phyloP scores from a whole-genome alignment of 2,888 invertebrate species.

The Panzeria rudis region DNA sequence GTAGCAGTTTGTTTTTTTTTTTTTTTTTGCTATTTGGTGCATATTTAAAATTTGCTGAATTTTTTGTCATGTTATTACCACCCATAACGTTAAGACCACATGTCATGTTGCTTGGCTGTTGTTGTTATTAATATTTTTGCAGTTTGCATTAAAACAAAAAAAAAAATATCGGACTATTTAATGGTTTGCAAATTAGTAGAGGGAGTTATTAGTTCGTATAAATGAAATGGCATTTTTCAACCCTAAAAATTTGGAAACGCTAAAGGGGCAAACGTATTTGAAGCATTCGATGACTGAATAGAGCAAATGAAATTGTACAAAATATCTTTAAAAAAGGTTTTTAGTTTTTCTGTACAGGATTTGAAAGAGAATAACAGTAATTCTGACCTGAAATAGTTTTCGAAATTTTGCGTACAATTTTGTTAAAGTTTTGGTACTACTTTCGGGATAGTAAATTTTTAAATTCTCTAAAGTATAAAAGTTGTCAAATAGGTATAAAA shows the following conservation, averaged over 20 bases:
- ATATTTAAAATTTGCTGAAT: conserved; percentile 40
- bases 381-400: too few relatives aligned
- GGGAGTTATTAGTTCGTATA: conserved; percentile 36
- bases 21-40: conserved; percentile 4
- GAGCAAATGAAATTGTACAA: neutral
- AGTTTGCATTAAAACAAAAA: conserved; percentile 21
- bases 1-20: conserved; percentile 5
- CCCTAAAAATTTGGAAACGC: conserved; percentile 36
- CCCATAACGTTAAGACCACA: conserved; percentile 64
- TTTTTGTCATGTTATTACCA: conserved; percentile 63
- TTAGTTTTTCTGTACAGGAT: neutral
- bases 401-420: too few relatives aligned
- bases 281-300: conserved; percentile 2
- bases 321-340: neutral
- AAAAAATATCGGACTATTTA: conserved; percentile 27
- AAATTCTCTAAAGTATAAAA: too few relatives aligned
- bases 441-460: too few relatives aligned
- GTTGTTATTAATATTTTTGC: conserved; percentile 37
- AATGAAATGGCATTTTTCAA: conserved; percentile 29
- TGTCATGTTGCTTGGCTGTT: conserved; percentile 56
- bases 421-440: too few relatives aligned
- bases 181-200: conserved; percentile 41
- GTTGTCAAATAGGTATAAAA: too few relatives aligned
- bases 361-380: too few relatives aligned
- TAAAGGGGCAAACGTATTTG: neutral